A percentile compares a stretch with the other conserved stretches of the same genome.
Evolutionary conservation across 2,797 vertebrate species (phyloP).

Genomic region (Nyctibius grandis): DNA sequence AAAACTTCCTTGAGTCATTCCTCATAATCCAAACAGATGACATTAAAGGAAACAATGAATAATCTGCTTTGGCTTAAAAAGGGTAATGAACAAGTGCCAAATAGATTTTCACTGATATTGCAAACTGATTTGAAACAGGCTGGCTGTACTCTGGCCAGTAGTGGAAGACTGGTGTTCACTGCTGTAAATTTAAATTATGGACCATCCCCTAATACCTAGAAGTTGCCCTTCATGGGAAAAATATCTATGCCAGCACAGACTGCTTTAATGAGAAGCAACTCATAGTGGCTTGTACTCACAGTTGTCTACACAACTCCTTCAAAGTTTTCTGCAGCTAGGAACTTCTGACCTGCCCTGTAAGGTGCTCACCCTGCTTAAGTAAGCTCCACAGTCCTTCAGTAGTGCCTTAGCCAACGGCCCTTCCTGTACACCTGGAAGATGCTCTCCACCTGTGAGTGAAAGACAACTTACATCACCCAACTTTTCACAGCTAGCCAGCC

Average conservation of each 20-base stretch:
- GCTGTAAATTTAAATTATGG: not conserved
- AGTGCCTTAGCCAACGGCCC: not conserved
- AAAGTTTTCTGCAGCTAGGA: not conserved
- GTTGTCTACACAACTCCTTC: not conserved
- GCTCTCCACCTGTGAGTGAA: not conserved
- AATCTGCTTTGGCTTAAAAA: slow-evolving; percentile 57
- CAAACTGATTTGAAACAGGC: slow-evolving; percentile 61
- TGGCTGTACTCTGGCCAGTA: not conserved
- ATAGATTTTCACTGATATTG: slow-evolving; percentile 41
- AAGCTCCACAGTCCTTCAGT: not conserved
- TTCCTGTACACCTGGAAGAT: not conserved
- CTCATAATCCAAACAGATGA: slow-evolving; percentile 46
- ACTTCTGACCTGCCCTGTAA: not conserved
- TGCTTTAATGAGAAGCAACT: not conserved
- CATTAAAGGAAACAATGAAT: slow-evolving; percentile 65
- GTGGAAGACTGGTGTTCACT: not conserved
- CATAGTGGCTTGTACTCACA: not conserved
- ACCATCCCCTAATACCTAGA: not conserved
- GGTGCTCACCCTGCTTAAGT: not conserved
- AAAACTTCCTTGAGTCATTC: slow-evolving; percentile 58
- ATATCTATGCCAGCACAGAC: not conserved
- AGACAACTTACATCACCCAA: not conserved
- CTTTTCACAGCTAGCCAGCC: not conserved
- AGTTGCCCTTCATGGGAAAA: not conserved
- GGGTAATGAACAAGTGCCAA: slow-evolving; percentile 44